Evolutionary conservation across 2,888 invertebrate species (phyloP).

Genomic region (Drosophila neonasuta): DNA sequence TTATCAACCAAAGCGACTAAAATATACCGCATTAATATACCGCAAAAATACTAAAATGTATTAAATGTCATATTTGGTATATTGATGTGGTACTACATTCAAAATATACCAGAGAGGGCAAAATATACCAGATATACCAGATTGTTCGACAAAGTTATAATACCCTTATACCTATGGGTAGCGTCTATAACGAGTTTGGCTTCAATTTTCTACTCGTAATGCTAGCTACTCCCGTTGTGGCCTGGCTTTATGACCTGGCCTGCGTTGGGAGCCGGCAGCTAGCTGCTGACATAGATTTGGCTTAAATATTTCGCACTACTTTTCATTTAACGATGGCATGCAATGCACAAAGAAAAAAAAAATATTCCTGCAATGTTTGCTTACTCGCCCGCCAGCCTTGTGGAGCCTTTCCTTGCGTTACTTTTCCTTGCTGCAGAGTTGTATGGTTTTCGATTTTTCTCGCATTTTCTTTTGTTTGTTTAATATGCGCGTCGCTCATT

Average conservation of each 20-base stretch:
- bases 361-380: slow-evolving; percentile 51
- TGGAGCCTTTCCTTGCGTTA: slow-evolving; percentile 4
- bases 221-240: slow-evolving; percentile 3
- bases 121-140: no score
- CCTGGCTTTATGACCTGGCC: slow-evolving; percentile 34
- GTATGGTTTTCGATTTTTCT: slow-evolving; percentile 29
- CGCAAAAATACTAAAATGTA: no score
- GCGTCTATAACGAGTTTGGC: neutral
- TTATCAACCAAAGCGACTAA: no score
- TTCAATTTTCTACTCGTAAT: slow-evolving; percentile 24
- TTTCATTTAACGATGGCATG: slow-evolving; percentile 61
- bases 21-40: no score
- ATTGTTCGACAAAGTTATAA: no score
- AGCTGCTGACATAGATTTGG: slow-evolving; percentile 63
- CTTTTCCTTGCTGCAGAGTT: neutral
- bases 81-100: no score
- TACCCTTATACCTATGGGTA: no score
- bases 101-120: no score
- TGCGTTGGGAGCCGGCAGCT: slow-evolving; percentile 6
- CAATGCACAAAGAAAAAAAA: slow-evolving; percentile 48
- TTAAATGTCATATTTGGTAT: no score
- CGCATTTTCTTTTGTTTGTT: slow-evolving; percentile 53
- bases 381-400: slow-evolving; percentile 16
- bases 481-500: slow-evolving; percentile 48
- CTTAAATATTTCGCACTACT: slow-evolving; percentile 63